Base-by-base conservation (phyloP, 2,888 invertebrate species). In the Clivina fossor region DNA sequence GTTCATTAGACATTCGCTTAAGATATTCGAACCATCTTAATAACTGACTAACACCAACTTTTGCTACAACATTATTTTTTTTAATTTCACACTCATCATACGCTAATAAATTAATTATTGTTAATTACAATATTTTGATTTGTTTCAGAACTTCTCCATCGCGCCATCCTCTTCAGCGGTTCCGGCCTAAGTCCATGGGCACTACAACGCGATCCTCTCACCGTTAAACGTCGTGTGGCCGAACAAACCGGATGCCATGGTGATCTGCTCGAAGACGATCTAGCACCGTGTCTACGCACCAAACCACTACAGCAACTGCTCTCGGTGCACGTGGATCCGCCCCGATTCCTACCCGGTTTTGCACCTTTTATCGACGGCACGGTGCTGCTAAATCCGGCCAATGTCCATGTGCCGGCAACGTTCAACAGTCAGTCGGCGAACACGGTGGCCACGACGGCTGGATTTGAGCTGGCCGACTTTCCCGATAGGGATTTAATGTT, bases 321-420 rank as follows among this genome's bases (percentile, higher is more conserved):
- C 54, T 79, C 84, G 30, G 85, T 91, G 35, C 80, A 82, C 64
- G 79, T 91, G 50, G 88, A 90, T 66, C 84, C 88, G 24, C 93
- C 93, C 4, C 76, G 85, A 64, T 92, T 91, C 73, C 80, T 93
- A 49, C 86, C 90, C 26, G 91, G 91, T 16, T 95, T 94, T 71
- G 95, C 93, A n/a, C 95, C 95, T 2, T 93, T 94, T 71, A 85
- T 93, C 63, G 95, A 95, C 73, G 93, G 93, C 63, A 90, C 90
- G 19, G 89, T 91, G 60, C 81, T 91, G 62, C 81, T 85, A 47
- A 82, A 82, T 68, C 83, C 85, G 75, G 68, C 72, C 59, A 61
- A 63, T 41, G 24, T 33, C 18, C 43, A 51, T 9, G 63, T 68
- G 7, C 71, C 72, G 30, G 68, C 70, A 37, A 41, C 66, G 4